Evolutionary conservation across 2,113 vertebrate species (phyloP).

Genomic region (Centropristis striata): DNA sequence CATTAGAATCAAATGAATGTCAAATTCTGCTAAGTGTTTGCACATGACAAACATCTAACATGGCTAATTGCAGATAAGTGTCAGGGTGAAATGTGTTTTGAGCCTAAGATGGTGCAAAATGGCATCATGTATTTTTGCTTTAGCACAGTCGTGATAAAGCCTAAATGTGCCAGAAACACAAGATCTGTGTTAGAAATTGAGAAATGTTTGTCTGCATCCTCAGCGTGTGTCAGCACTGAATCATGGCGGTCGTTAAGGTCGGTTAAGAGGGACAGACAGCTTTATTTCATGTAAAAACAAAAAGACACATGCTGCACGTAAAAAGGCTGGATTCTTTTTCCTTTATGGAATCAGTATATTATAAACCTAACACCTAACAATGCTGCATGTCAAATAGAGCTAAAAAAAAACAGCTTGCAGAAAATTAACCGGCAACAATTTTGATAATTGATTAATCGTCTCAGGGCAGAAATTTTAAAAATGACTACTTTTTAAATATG

Average conservation of each 20-base stretch:
- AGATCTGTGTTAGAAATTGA: background rate
- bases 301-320: background rate
- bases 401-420: background rate
- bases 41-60: conserved; percentile 67
- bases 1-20: conserved; percentile 72
- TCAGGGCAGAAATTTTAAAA: background rate
- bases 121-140: conserved; percentile 33
- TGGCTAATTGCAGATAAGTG: conserved; percentile 68
- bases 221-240: conserved; percentile 20
- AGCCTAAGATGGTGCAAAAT: conserved; percentile 58
- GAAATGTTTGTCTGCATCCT: conserved; percentile 9
- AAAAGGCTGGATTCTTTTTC: background rate
- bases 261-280: conserved; percentile 6
- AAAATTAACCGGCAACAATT: background rate
- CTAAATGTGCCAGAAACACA: background rate
- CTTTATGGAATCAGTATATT: background rate
- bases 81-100: conserved; percentile 50
- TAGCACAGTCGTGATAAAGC: conserved; percentile 20
- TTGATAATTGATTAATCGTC: background rate
- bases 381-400: background rate
- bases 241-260: conserved; percentile 3
- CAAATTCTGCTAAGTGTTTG: conserved; percentile 64
- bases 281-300: conserved; percentile 12
- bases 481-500: background rate
- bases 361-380: background rate